Evolutionary conservation across 2,888 invertebrate species (phyloP).

Genomic region (Drosophila longiperda): DNA sequence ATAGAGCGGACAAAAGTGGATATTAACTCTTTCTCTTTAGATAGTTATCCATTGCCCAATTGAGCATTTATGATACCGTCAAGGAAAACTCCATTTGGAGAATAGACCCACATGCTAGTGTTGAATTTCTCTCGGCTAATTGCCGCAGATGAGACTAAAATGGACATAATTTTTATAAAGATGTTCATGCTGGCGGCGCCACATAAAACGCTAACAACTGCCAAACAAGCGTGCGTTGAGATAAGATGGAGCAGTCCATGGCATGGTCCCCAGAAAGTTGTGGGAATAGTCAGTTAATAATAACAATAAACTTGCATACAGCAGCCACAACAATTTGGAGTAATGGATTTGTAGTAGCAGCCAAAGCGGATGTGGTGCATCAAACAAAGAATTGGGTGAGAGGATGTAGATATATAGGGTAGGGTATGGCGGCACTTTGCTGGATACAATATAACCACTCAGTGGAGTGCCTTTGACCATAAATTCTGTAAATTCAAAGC

Average conservation of each 20-base stretch:
- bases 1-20: slow-evolving; percentile 36
- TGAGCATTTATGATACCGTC: slow-evolving; percentile 43
- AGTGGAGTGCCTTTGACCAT: slow-evolving; percentile 71
- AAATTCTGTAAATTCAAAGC: slow-evolving; percentile 79
- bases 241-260: slow-evolving; percentile 4
- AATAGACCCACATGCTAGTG: slow-evolving; percentile 69
- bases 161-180: slow-evolving; percentile 58
- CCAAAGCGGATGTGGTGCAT: slow-evolving; percentile 58
- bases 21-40: slow-evolving; percentile 61
- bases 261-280: slow-evolving; percentile 7
- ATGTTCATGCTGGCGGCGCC: slow-evolving; percentile 64
- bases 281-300: slow-evolving; percentile 36
- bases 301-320: slow-evolving; percentile 69
- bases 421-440: background rate
- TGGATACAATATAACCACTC: slow-evolving; percentile 19
- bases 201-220: slow-evolving; percentile 52
- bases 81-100: slow-evolving; percentile 66
- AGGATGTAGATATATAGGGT: slow-evolving; percentile 12
- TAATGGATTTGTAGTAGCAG: slow-evolving; percentile 52
- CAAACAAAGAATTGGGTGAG: slow-evolving; percentile 50
- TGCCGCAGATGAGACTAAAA: slow-evolving; percentile 68
- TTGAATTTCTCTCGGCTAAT: slow-evolving; percentile 76
- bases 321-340: slow-evolving; percentile 58
- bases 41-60: slow-evolving; percentile 61
- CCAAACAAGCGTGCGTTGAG: background rate